Base-by-base conservation (phyloP, 2,113 vertebrate genomes). In the Choloepus hoffmanni region DNA sequence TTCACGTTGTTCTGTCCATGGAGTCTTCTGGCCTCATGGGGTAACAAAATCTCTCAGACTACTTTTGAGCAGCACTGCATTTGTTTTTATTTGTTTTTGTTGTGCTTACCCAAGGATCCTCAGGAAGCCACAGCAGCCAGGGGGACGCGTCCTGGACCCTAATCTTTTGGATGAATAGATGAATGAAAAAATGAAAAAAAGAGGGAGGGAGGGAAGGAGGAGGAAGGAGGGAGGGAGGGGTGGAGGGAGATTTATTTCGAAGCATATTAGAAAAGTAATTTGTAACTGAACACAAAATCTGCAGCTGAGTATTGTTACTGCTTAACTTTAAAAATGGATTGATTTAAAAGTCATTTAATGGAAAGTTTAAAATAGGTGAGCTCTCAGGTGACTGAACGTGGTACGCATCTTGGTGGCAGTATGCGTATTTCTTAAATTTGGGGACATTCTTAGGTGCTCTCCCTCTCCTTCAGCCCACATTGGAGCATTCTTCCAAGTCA, bases 361-460 rank as follows among this genome's bases (percentile, higher is more conserved):
- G 23, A 26, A 43, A 21, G 0, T 28, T 86, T 50, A 68, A 43
- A 4, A 33, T 28, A 33, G n/a, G 5, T 13, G 4, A 43, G 14
- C 18, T 21, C 62, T 48, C 30, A 0, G n/a, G 18, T 2, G 1
- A 7, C 53, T 24, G 0, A 33, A 24, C 14, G 1, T 18, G 8
- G 24, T 21, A 2, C 0, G 8, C n/a, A 82, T 43, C 68, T 45
- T 28, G 62, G 19, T 0, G 26, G 7, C 6, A 2, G 8, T 28
- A 4, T 1, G 1, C 40, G 30, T 0, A 19, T 40, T 8, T 72
- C 21, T 70, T 40, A 28, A 13, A 8, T 67, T 85, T 24, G 7
- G 0, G 48, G 28, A 23, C 58, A 43, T 0, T 2, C 19, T 40
- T 40, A 30, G 19, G 36, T 60, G 21, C 24, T 11, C 40, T 28